Evolutionary conservation across 2,888 invertebrate species (phyloP).

Genomic region (Cylindroiulus punctatus): DNA sequence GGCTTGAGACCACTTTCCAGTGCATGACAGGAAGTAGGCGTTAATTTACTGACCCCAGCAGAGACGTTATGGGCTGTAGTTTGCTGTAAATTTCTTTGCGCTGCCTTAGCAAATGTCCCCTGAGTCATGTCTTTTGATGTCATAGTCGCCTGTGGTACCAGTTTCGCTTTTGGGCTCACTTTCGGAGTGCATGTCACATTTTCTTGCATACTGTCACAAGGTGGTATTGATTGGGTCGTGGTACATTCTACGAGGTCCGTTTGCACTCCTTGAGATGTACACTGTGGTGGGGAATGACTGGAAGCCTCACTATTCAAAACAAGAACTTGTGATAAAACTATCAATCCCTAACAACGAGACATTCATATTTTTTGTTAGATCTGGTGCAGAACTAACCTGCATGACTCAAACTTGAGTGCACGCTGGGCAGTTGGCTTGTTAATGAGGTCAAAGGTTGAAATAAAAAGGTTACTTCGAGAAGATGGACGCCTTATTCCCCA

Average conservation of each 20-base stretch:
- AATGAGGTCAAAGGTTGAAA: constrained; percentile 44
- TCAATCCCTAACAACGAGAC: not conserved
- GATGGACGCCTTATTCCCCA: constrained; percentile 96
- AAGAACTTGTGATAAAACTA: not conserved
- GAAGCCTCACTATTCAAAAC: constrained; percentile 35
- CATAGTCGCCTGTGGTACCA: not conserved
- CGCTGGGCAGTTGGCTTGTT: constrained; percentile 48
- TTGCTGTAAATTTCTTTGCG: not conserved
- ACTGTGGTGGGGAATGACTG: constrained; percentile 19
- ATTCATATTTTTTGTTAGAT: not conserved
- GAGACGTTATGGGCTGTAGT: not conserved
- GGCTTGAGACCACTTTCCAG: not conserved
- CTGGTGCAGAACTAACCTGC: not conserved
- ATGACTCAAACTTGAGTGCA: constrained; percentile 54
- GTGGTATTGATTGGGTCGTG: not conserved
- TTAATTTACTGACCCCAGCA: not conserved
- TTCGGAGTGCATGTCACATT: not conserved
- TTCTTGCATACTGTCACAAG: not conserved
- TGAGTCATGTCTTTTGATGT: not conserved
- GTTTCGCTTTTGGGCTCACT: not conserved
- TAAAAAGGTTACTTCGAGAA: constrained; percentile 68
- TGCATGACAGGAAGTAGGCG: not conserved
- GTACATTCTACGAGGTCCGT: not conserved
- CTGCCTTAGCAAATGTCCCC: not conserved
- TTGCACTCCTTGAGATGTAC: constrained; percentile 43